A percentile compares a stretch with the other conserved stretches of the same genome.
These are phyloP conservation scores for Meloe dianella DNA, from an alignment of 2,888 invertebrate species.

Conservation along the genomic window DNA sequence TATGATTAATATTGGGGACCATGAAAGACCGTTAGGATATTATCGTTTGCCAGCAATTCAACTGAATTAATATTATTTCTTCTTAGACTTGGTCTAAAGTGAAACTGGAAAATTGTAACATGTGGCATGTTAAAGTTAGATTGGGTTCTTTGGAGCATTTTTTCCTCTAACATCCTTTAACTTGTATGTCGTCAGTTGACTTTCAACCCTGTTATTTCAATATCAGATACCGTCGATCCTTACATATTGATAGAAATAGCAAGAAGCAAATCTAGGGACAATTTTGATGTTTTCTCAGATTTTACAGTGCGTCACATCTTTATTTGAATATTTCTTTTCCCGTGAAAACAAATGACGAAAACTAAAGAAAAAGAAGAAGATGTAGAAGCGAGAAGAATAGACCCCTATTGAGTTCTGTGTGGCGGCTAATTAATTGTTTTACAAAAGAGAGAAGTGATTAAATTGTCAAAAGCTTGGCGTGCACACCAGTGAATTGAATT, in stretches of 20 bases:
- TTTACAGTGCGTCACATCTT: neutral
- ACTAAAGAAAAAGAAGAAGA: neutral
- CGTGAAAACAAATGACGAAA: neutral
- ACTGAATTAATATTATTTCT: conserved; percentile 42
- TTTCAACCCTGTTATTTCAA: conserved; percentile 53
- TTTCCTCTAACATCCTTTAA: neutral
- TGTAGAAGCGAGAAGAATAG: neutral
- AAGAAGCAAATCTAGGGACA: conserved; percentile 43
- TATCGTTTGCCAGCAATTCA: conserved; percentile 36
- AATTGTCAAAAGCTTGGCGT: conserved; percentile 12
- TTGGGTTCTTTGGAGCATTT: conserved; percentile 46
- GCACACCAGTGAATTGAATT: conserved; percentile 20
- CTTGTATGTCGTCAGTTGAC: conserved; percentile 41
- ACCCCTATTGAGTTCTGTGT: neutral
- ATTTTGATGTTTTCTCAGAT: conserved; percentile 42
- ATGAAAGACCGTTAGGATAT: conserved; percentile 38
- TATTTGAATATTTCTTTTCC: neutral
- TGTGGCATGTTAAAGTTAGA: conserved; percentile 52
- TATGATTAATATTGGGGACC: neutral
- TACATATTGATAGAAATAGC: conserved; percentile 53
- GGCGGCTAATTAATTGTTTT: conserved; percentile 24
- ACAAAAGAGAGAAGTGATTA: conserved; percentile 25
- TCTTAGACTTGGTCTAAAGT: conserved; percentile 33
- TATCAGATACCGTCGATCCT: conserved; percentile 50
- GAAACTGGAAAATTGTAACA: conserved; percentile 50